These are phyloP conservation scores for Drosophila lacteicornis DNA, from an alignment of 1,140 invertebrate species.

Conservation along the genomic window DNA sequence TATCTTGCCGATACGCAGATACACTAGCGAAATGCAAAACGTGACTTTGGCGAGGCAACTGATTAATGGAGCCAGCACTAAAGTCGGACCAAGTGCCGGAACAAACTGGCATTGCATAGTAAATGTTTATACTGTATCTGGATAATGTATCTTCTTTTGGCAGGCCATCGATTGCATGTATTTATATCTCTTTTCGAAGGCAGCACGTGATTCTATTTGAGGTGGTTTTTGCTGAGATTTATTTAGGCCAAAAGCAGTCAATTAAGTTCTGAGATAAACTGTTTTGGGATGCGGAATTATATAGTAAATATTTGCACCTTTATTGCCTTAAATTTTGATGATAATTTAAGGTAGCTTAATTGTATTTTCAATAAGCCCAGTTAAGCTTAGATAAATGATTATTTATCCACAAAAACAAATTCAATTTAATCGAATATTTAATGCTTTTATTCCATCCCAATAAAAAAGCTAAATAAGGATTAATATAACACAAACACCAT, in stretches of 20 bases:
- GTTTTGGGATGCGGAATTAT: no score
- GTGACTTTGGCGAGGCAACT: constrained; percentile 65
- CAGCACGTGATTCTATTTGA: constrained; percentile 27
- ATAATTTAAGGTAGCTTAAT: no score
- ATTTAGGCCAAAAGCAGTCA: neutral
- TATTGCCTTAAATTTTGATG: no score
- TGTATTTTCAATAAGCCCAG: no score
- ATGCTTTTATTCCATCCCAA: neutral
- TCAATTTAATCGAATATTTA: no score
- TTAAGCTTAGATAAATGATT: neutral
- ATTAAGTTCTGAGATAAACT: neutral
- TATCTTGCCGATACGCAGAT: constrained; percentile 17
- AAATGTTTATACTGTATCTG: constrained; percentile 35
- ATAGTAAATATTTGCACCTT: no score
- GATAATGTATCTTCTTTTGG: constrained; percentile 44
- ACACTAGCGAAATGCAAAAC: constrained; percentile 61
- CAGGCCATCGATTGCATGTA: constrained; percentile 32
- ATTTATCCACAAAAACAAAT: neutral
- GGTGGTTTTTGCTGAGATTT: neutral
- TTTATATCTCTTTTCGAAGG: neutral
- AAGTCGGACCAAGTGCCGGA: constrained; percentile 48
- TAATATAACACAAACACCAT: constrained; percentile 1
- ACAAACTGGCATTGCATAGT: constrained; percentile 37
- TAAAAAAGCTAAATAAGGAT: neutral
- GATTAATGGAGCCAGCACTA: constrained; percentile 57